phyloP scores from a whole-genome alignment of 2,113 vertebrate species.

The Leuciscus idus region DNA sequence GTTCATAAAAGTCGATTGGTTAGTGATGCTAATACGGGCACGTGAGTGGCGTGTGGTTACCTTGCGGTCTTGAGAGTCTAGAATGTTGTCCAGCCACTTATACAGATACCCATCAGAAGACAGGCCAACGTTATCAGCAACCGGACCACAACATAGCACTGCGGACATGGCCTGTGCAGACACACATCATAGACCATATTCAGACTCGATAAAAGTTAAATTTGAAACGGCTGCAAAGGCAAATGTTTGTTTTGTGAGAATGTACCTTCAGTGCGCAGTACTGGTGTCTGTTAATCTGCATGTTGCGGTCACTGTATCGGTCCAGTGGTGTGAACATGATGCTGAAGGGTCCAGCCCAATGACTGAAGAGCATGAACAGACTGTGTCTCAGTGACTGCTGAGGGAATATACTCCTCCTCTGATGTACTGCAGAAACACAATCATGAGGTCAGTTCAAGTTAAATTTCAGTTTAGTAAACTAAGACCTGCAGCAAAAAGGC shows the following conservation, averaged over 20 bases:
- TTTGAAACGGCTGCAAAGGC: neutral
- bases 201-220: neutral
- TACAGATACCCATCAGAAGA: conserved; percentile 98
- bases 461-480: neutral
- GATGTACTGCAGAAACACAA: conserved; percentile 83
- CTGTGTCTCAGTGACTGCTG: conserved; percentile 98
- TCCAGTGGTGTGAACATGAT: conserved; percentile 99
- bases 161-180: conserved; percentile 93
- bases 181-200: neutral
- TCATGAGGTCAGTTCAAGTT: neutral
- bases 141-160: conserved; percentile 96
- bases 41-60: conserved; percentile 67
- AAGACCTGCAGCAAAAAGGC: neutral
- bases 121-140: conserved; percentile 96
- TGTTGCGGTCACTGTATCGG: conserved; percentile 98
- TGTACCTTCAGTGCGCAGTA: conserved; percentile 98
- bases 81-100: conserved; percentile 99
- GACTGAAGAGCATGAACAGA: conserved; percentile 98
- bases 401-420: conserved; percentile 96
- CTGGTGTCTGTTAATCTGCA: conserved; percentile 98
- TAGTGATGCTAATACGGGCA: neutral
- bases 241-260: neutral
- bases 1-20: neutral
- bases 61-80: conserved; percentile 99
- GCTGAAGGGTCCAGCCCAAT: conserved; percentile 98